phyloP scores from a whole-genome alignment of 2,113 vertebrate genomes.

The Eolophus roseicapilla region DNA sequence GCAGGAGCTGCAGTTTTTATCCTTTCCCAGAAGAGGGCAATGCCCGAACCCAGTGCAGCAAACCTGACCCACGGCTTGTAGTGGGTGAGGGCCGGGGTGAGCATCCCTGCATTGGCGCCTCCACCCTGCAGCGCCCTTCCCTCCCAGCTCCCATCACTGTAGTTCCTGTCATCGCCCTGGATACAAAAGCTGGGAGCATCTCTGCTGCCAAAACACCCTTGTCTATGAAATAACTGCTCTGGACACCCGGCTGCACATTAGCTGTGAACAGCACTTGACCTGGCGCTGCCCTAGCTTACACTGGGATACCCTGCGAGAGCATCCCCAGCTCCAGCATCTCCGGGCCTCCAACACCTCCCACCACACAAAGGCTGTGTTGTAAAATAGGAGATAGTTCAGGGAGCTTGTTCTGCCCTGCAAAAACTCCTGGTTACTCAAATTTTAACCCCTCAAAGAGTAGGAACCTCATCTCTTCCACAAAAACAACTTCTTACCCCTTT shows the following conservation, averaged over 20 bases:
- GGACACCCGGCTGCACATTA: background rate
- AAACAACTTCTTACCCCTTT: background rate
- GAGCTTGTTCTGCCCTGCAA: background rate
- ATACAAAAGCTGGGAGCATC: background rate
- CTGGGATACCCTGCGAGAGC: accelerated
- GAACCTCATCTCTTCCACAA: background rate
- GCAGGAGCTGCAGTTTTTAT: background rate
- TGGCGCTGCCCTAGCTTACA: background rate
- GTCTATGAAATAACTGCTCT: background rate
- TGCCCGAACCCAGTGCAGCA: background rate
- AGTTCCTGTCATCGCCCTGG: background rate
- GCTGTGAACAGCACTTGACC: background rate
- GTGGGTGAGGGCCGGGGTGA: background rate
- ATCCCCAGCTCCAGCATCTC: background rate
- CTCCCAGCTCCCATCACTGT: background rate
- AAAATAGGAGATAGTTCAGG: accelerated
- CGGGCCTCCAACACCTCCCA: background rate
- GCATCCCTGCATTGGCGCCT: background rate
- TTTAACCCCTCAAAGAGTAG: background rate
- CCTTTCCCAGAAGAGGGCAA: slow-evolving; percentile 56
- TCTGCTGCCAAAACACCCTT: background rate
- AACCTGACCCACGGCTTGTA: background rate
- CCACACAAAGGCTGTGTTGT: background rate
- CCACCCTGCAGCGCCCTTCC: background rate
- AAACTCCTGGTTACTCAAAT: background rate